These are phyloP conservation scores for Cheilosia impressa DNA, from an alignment of 2,888 invertebrate species.

Conservation along the genomic window DNA sequence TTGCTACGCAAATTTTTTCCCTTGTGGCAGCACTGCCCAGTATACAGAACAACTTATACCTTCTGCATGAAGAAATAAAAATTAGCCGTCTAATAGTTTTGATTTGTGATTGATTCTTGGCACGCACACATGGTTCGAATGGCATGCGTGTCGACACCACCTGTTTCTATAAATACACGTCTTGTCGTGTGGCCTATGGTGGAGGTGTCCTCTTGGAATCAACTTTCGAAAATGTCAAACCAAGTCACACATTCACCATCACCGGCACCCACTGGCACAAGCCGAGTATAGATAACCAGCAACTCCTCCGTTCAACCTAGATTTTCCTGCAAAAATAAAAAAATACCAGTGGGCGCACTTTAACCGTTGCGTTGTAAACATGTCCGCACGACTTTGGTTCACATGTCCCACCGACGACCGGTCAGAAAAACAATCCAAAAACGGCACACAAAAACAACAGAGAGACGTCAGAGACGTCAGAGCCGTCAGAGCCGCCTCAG, in stretches of 20 bases:
- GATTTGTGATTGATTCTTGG: conserved; percentile 68
- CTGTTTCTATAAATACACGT: conserved; percentile 12
- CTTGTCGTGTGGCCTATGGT: neutral
- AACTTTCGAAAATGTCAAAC: neutral
- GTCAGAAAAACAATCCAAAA: conserved; percentile 3
- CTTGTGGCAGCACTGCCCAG: too few relatives aligned
- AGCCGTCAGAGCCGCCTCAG: too few relatives aligned
- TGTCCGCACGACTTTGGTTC: conserved; percentile 8
- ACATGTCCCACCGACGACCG: neutral
- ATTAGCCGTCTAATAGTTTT: conserved; percentile 38
- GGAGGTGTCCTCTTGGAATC: neutral
- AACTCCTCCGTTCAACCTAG: conserved; percentile 27
- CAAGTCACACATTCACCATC: neutral
- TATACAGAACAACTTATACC: neutral
- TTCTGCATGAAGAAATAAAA: conserved; percentile 25
- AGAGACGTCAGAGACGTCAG: conserved; percentile 9
- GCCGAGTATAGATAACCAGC: neutral
- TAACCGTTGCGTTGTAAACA: conserved; percentile 3
- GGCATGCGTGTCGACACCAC: conserved; percentile 62
- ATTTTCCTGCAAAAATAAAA: conserved; percentile 20
- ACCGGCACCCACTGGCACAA: neutral
- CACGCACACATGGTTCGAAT: conserved; percentile 43
- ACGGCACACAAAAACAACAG: conserved; percentile 13
- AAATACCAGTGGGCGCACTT: conserved; percentile 2
- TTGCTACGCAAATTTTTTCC: too few relatives aligned